Evolutionary conservation across 2,113 vertebrate species (phyloP), one percentile per base, ranked within the genome.

Genomic region (Larimichthys crocea): DNA sequence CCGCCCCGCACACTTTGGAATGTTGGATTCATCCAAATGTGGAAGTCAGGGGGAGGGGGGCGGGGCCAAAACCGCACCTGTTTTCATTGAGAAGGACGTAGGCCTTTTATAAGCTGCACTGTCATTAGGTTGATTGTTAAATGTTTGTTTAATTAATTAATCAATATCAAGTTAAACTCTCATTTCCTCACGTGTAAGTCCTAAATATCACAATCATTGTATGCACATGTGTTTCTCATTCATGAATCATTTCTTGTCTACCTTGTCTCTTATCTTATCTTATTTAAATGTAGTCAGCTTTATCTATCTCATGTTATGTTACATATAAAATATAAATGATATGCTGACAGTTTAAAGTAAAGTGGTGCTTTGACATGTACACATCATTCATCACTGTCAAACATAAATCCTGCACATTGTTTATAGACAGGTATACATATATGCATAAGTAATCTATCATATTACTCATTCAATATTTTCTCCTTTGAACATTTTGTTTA

Each of bases 1-100:
- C 59, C 29, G 17, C 10, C 67, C 24, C 52, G 15, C 5, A 12
- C 24, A 73, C 89, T 31, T 1, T 86, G 94, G 94, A 95, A 95
- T 94, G 94, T 69, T 63, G 77, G 73, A 73, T 19, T n/a, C n/a
- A 3, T 68, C 88, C 89, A 65, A 74, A 92, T 92, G 79, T 86
- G 93, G 91, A 2, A 1, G 31, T 15, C 0, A 20, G n/a, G 35
- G 31, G 10, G 11, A 2, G 42, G 46, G 55, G 76, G 95, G 92
- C 84, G 93, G 82, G 61, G 86, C 59, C 64, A 60, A 3, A 40
- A 59, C 55, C 64, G 68, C 87, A 92, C 89, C 91, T 93, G 93
- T 89, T 87, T 40, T 79, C 76, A 87, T 80, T 88, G 79, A 82
- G n/a, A 49, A 80, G 20, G n/a, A 85, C 31, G 73, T 59, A 14